Conservation (phyloP, 2,113 vertebrate species). For the Erythrolamprus reginae region DNA sequence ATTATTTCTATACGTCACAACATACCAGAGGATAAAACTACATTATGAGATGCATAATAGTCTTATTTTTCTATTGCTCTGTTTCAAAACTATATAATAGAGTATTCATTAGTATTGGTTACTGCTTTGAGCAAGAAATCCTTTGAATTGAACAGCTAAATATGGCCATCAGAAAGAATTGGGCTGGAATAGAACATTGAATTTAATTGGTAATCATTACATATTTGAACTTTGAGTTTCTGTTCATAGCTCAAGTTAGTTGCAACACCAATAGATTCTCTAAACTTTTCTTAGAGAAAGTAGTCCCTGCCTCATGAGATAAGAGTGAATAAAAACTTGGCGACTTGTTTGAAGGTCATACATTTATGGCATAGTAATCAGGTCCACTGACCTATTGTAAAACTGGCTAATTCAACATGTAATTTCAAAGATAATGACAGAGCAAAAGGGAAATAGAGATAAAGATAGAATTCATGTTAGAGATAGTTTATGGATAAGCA, state of each 20-base stretch:
- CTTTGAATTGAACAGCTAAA: neutral
- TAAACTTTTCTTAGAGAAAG: neutral
- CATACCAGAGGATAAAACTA: neutral
- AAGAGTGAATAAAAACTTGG: neutral
- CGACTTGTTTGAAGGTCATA: neutral
- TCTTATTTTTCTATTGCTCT: neutral
- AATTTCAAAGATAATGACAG: neutral
- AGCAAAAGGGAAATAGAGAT: neutral
- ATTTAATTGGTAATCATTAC: neutral
- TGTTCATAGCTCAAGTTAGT: neutral
- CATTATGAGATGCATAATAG: neutral
- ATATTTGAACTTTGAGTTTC: neutral
- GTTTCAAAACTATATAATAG: neutral
- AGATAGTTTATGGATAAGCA: neutral
- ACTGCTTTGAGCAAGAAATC: neutral
- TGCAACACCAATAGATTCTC: neutral
- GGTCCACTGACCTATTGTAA: neutral
- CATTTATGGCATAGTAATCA: neutral
- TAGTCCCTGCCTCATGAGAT: neutral
- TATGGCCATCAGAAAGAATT: neutral
- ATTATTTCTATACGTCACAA: neutral
- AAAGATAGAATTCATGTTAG: neutral
- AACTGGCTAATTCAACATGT: neutral
- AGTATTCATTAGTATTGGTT: neutral
- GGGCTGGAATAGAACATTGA: neutral